These are phyloP conservation scores for Asteroscopus sphinx DNA, from an alignment of 2,888 invertebrate genomes.

Conservation along the genomic window DNA sequence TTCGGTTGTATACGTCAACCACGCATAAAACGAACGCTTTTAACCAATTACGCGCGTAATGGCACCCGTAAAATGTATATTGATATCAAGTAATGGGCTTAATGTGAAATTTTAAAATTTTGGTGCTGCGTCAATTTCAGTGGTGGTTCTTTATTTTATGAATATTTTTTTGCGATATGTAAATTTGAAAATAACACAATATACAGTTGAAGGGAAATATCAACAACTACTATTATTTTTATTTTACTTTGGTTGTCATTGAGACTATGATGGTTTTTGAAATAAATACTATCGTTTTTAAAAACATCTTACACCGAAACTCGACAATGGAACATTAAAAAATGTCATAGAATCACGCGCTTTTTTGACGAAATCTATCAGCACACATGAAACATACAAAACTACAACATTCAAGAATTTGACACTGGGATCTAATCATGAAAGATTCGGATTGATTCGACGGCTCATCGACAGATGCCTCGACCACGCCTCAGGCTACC, in stretches of 20 bases:
- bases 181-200: too few species aligned
- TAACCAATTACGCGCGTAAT: slow-evolving; percentile 71
- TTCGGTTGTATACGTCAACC: slow-evolving; percentile 33
- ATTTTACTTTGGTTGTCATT: too few species aligned
- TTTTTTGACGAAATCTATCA: neutral
- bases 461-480: slow-evolving; percentile 76
- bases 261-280: neutral
- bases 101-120: slow-evolving; percentile 27
- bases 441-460: slow-evolving; percentile 47
- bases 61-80: slow-evolving; percentile 49
- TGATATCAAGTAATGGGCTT: slow-evolving; percentile 53
- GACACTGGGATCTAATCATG: slow-evolving; percentile 16
- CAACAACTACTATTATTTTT: too few species aligned
- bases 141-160: neutral
- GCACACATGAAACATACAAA: neutral
- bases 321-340: too few species aligned
- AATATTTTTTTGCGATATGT: too few species aligned
- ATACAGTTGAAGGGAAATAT: too few species aligned
- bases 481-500: slow-evolving; percentile 61
- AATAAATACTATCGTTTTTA: neutral
- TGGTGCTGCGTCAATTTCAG: neutral
- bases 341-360: neutral
- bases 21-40: slow-evolving; percentile 64
- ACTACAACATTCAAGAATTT: neutral
- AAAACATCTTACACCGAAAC: too few species aligned